phyloP scores from a whole-genome alignment of 37 sponge, comb jelly and placozoan species.

The Amphimedon queenslandica region DNA sequence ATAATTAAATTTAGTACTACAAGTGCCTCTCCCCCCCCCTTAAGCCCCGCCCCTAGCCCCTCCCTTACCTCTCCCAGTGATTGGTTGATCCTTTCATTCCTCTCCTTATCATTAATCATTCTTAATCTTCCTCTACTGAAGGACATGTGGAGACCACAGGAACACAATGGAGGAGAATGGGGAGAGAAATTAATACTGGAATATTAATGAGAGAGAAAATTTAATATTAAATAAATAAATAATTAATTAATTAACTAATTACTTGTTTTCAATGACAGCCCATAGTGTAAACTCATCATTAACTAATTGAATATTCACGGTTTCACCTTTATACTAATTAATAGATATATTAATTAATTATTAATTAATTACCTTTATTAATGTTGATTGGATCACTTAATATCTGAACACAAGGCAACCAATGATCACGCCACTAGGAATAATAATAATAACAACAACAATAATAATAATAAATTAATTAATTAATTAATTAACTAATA shows the following conservation, averaged over 20 bases:
- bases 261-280: constrained; percentile 21
- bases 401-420: constrained; percentile 67
- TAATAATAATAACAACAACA: not conserved
- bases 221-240: not conserved
- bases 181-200: not conserved
- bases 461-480: no score
- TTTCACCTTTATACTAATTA: constrained; percentile 16
- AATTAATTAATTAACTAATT: not conserved
- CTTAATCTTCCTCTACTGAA: constrained; percentile 54
- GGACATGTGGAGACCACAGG: constrained; percentile 65
- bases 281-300: constrained; percentile 82
- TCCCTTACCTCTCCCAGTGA: constrained; percentile 42
- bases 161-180: constrained; percentile 46
- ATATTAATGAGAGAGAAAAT: no score
- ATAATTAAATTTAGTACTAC: no score
- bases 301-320: constrained; percentile 18
- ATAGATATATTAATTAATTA: not conserved
- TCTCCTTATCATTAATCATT: constrained; percentile 55
- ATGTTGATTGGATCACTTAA: constrained; percentile 37
- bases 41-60: no score
- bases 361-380: constrained; percentile 37
- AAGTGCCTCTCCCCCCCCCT: no score
- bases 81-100: not conserved
- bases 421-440: constrained; percentile 82
- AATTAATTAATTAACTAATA: no score